Conservation (phyloP, 2,113 vertebrate species). For the Neofelis nebulosa region DNA sequence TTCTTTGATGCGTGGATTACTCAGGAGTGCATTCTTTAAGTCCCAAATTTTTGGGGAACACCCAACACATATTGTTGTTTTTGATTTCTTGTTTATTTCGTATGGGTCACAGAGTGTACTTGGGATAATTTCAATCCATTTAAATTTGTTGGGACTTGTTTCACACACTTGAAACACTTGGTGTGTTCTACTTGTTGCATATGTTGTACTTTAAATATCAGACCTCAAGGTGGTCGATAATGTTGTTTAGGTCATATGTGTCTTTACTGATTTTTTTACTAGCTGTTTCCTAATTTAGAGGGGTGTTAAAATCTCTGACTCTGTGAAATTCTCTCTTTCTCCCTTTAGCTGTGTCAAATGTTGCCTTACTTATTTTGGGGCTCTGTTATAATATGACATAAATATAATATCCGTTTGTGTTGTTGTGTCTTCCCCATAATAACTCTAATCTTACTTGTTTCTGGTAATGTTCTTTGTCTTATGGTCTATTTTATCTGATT, state of each 20-base stretch:
- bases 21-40: neutral
- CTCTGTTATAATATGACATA: neutral
- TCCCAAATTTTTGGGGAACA: neutral
- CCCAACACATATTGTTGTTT: neutral
- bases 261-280: neutral
- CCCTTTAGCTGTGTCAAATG: neutral
- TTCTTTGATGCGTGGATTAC: neutral
- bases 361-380: neutral
- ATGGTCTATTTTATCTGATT: neutral
- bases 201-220: neutral
- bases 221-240: neutral
- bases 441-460: slow-evolving; percentile 5
- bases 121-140: neutral
- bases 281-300: neutral
- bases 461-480: neutral
- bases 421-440: neutral
- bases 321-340: neutral
- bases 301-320: neutral
- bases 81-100: slow-evolving; percentile 27
- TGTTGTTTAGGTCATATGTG: neutral
- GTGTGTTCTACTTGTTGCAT: neutral
- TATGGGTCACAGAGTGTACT: neutral
- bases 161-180: neutral
- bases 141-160: neutral
- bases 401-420: neutral